A percentile compares a stretch with the other conserved stretches of the same genome.
phyloP scores from a whole-genome alignment of 2,797 vertebrate genomes.

The Argyrosomus regius region DNA sequence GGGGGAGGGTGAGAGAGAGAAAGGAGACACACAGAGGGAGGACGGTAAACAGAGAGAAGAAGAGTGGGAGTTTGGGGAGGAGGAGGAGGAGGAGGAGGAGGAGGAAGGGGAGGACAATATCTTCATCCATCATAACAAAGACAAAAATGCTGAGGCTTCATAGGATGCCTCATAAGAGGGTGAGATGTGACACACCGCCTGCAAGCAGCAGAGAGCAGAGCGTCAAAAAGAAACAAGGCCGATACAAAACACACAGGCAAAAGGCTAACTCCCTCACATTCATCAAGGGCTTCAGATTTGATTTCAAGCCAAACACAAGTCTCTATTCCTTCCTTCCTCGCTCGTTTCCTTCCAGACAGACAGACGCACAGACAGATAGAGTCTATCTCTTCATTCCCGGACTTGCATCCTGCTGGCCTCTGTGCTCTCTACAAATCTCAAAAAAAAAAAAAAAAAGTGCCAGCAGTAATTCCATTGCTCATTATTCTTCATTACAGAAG shows the following conservation, averaged over 20 bases:
- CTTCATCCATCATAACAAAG: conserved; percentile 63
- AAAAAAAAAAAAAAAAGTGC: conserved; percentile 57
- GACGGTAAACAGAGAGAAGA: conserved; percentile 51
- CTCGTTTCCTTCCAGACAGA: conserved; percentile 70
- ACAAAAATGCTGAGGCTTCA: conserved; percentile 52
- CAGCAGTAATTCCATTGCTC: conserved; percentile 74
- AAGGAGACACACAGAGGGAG: conserved; percentile 28
- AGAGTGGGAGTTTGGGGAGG: conserved; percentile 39
- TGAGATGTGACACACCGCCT: conserved; percentile 49
- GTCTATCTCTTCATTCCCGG: conserved; percentile 68
- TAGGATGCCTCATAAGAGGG: conserved; percentile 47
- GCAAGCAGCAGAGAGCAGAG: conserved; percentile 44
- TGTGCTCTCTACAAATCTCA: conserved; percentile 63
- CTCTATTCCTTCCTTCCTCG: conserved; percentile 68
- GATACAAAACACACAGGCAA: conserved; percentile 54
- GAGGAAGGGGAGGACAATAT: conserved; percentile 38
- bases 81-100: neutral
- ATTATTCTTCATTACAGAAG: conserved; percentile 83
- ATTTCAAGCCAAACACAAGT: conserved; percentile 74
- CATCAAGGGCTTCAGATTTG: conserved; percentile 71
- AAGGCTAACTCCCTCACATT: conserved; percentile 63
- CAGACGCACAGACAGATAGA: conserved; percentile 59
- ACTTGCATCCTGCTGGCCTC: conserved; percentile 69
- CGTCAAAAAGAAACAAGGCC: conserved; percentile 40
- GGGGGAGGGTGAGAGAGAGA: conserved; percentile 32